Percentiles rank a stretch among this genome's conserved stretches.
phyloP scores from a whole-genome alignment of 2,888 invertebrate species.

The Pyralis farinalis region DNA sequence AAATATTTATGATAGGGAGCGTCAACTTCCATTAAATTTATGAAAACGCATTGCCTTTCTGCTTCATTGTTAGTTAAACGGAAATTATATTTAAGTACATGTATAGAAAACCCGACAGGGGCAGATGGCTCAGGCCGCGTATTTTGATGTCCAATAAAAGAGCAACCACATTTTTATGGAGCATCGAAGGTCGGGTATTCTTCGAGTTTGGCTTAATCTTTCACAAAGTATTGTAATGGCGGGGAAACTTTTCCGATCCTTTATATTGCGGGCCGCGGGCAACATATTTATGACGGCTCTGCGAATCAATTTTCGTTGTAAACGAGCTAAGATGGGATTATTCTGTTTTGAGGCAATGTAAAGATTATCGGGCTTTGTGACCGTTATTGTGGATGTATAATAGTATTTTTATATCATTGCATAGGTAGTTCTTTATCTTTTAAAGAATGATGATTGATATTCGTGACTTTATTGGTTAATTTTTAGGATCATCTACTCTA shows the following conservation, averaged over 20 bases:
- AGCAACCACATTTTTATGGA: slow-evolving; percentile 58
- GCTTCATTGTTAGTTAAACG: slow-evolving; percentile 5
- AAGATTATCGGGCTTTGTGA: too few species aligned
- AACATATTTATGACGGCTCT: slow-evolving; percentile 36
- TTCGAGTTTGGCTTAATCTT: slow-evolving; percentile 61
- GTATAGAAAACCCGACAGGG: slow-evolving; percentile 23
- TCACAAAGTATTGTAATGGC: slow-evolving; percentile 56
- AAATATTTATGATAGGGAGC: slow-evolving; percentile 4
- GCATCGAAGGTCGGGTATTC: slow-evolving; percentile 58
- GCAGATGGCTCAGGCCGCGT: slow-evolving; percentile 40
- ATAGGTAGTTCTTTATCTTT: too few species aligned
- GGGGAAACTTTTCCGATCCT: slow-evolving; percentile 49
- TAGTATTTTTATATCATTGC: too few species aligned
- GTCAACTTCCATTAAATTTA: slow-evolving; percentile 5
- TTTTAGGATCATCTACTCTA: too few species aligned
- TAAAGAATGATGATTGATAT: too few species aligned
- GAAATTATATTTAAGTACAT: slow-evolving; percentile 9
- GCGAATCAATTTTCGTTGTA: slow-evolving; percentile 22
- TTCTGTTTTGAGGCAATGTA: background rate
- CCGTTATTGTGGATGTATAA: too few species aligned
- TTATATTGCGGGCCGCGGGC: slow-evolving; percentile 30
- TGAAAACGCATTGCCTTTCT: background rate
- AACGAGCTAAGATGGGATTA: background rate
- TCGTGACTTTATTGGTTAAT: too few species aligned
- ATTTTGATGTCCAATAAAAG: slow-evolving; percentile 59